Evolutionary conservation across 2,888 invertebrate genomes (phyloP), one percentile per base, ranked within the genome.

Genomic region (Disparrhopalites patrizii): DNA sequence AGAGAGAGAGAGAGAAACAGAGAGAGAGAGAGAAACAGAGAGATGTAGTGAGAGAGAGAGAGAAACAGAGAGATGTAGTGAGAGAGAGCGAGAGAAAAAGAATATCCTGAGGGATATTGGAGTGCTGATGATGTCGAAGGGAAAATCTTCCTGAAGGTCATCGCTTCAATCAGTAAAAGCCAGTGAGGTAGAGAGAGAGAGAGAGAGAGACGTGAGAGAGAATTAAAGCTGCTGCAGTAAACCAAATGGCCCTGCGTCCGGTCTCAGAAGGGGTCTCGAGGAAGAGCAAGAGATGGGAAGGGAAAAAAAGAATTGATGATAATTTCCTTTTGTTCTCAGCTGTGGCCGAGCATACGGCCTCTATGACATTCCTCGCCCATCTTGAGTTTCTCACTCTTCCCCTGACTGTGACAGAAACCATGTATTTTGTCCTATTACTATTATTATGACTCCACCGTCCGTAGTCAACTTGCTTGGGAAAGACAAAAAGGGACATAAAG

Each of bases 41-140:
- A n/a, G n/a, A n/a, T n/a, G n/a, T n/a, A n/a, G n/a, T n/a, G n/a
- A 20, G 47, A 47, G 31, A 43, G 10, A 47, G 50, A 18, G 54
- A 31, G 18, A 15, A 3, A 30, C 3, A 30, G 31, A 25, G 28
- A 25, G 15, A 3, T 13, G 36, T 20, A 18, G 33, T 61, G 61
- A 25, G 50, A 36, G 52, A 23, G 23, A 47, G 23, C 43, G 40
- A 36, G 57, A 57, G 43, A 30, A 61, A 51, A 51, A 51, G 61
- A 61, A 38, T 61, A 36, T 51, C 61, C 61, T 61, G 36, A 36
- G 61, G 61, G 60, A 50, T 36, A 51, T 28, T 61, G 50, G 25
- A 51, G 40, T 36, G 57, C 10, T 28, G n/a, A 3, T 23, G n/a
- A 23, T 28, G 40, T 38, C 57, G 25, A 28, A 28, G 40, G 40